Conservation (phyloP, 2,797 vertebrate species). For the Schizopygopsis pylzovi region DNA sequence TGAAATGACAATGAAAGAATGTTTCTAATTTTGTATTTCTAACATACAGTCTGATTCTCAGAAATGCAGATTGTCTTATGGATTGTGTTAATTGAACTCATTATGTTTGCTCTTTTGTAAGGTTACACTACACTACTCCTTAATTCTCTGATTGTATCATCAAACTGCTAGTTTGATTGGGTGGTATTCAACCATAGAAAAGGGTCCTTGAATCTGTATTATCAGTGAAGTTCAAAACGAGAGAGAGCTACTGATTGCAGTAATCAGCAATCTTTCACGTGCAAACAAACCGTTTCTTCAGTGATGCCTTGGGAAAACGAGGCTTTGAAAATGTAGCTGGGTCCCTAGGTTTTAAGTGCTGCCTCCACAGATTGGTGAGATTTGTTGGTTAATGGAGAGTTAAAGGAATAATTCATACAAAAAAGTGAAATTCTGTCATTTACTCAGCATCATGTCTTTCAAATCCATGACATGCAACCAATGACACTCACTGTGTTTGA, state of each 20-base stretch:
- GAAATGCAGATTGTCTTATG: background rate
- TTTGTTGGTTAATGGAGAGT: background rate
- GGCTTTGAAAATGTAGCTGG: conserved; percentile 19
- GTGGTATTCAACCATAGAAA: conserved; percentile 65
- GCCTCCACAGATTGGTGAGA: background rate
- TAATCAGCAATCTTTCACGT: conserved; percentile 69
- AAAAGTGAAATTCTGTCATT: background rate
- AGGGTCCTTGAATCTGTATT: conserved; percentile 63
- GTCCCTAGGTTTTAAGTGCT: background rate
- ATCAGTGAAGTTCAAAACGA: conserved; percentile 53
- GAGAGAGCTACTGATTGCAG: conserved; percentile 69
- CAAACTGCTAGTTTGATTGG: conserved; percentile 64
- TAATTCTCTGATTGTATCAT: conserved; percentile 52
- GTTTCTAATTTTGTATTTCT: background rate
- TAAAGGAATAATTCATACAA: background rate
- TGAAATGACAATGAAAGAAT: background rate
- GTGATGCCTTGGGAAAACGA: conserved; percentile 2
- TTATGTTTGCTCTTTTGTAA: conserved; percentile 39
- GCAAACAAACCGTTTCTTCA: conserved; percentile 25
- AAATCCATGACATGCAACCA: background rate
- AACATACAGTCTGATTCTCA: background rate
- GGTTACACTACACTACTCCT: conserved; percentile 37
- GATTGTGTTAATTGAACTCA: conserved; percentile 47
- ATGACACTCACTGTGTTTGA: background rate
- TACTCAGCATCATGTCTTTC: background rate